Evolutionary conservation across 2,888 invertebrate species (phyloP), one percentile per base, ranked within the genome.

Genomic region (Oscheius onirici): DNA sequence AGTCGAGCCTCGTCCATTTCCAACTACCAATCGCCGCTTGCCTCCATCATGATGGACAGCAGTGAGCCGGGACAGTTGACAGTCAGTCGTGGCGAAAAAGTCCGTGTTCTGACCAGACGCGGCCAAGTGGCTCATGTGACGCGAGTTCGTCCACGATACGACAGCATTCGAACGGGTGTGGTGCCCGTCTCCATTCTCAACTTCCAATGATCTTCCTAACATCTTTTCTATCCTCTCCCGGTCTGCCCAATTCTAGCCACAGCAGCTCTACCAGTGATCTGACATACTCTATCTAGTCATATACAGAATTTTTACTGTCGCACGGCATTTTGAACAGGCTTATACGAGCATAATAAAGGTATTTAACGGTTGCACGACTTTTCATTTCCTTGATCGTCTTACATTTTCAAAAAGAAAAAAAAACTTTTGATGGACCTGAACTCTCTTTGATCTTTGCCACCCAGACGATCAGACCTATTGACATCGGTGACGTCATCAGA

Each of bases 151-250:
- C 66, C 71, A 15, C 63, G 46, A 0, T 49, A 60, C 13, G 46
- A 61, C 15, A 58, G 68, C 40, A 52, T 77, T 5, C 58, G 67
- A 43, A 79, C 75, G 57, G 80, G 80, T 24, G 60, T 77, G 13
- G 68, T 78, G 3, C 77, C 77, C 3, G 46, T 70, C 1, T 28
- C 66, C 28, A 71, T 92, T 41, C 70, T 70, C 55, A 46, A 44
- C 20, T 46, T 63, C 40, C 61, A 70, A 54, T 68, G 68, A 68
- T 66, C 66, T 66, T 49, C 54, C 34, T 26, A n/a, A n/a, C n/a
- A n/a, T 17, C 10, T 49, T 15, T 10, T 26, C 24, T n/a, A 24
- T 22, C 6, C 17, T 17, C 20, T 24, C 43, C 60, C 44, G 41
- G 60, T 43, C 44, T 60, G 60, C 26, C 22, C 41, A 55, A 13